Conservation (phyloP, 2,113 vertebrate genomes). For the Rutilus rutilus region DNA sequence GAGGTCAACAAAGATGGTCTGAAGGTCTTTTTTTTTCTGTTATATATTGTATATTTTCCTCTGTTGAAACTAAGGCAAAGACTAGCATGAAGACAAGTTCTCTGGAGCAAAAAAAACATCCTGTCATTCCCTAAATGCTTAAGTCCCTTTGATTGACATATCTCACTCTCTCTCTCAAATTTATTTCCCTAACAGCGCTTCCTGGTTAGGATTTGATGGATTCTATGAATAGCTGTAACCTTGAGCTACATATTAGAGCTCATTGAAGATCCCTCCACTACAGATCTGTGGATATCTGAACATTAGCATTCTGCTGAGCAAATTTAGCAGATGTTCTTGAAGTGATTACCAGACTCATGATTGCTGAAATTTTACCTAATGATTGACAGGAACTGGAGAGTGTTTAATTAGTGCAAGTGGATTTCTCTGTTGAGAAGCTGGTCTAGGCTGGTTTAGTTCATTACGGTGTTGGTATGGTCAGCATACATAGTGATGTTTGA, state of each 20-base stretch:
- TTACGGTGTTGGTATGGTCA: slow-evolving; percentile 34
- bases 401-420: not conserved
- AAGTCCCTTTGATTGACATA: slow-evolving; percentile 2
- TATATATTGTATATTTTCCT: not conserved
- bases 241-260: slow-evolving; percentile 43
- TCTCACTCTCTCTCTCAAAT: not conserved
- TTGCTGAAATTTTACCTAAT: not conserved
- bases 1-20: not conserved
- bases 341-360: not conserved
- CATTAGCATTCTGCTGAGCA: slow-evolving; percentile 5
- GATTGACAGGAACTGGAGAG: not conserved
- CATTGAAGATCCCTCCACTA: not conserved
- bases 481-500: slow-evolving; percentile 57
- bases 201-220: slow-evolving; percentile 1
- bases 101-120: not conserved
- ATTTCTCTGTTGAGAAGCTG: not conserved
- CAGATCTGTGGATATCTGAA: slow-evolving; percentile 12
- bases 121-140: not conserved
- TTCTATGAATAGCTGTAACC: slow-evolving; percentile 42
- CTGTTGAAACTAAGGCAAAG: not conserved
- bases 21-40: not conserved
- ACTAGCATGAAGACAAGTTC: not conserved
- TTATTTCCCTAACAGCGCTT: not conserved
- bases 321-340: slow-evolving; percentile 18
- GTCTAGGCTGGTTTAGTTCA: slow-evolving; percentile 36